A percentile compares a stretch with the other conserved stretches of the same genome.
Evolutionary conservation across 1,140 invertebrate species (phyloP).

Genomic region (Leptonema lineaticorne): DNA sequence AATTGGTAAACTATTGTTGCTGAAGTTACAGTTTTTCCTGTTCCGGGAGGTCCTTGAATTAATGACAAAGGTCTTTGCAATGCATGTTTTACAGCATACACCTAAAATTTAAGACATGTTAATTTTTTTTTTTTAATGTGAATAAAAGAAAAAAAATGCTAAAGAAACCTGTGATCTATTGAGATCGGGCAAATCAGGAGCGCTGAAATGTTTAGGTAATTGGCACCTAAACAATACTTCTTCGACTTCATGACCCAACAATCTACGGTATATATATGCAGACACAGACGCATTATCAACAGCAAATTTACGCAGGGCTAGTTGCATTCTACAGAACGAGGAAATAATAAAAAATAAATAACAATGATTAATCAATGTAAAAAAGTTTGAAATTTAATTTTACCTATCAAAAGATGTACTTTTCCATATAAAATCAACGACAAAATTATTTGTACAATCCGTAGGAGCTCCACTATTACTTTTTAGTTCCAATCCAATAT

Average conservation of each 20-base stretch:
- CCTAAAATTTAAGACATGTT: no score
- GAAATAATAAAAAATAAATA: no score
- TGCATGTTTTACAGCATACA: constrained; percentile 99
- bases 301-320: constrained; percentile 92
- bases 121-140: no score
- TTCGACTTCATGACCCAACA: constrained; percentile 96
- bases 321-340: constrained; percentile 80
- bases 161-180: constrained; percentile 82
- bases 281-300: constrained; percentile 96
- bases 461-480: constrained; percentile 85
- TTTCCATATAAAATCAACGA: constrained; percentile 99
- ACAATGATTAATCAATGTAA: not conserved
- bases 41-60: constrained; percentile 94
- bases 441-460: constrained; percentile 93
- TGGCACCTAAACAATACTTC: constrained; percentile 89
- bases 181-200: constrained; percentile 94
- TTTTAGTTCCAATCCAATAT: constrained; percentile 96
- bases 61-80: constrained; percentile 94
- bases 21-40: constrained; percentile 98
- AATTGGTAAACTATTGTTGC: constrained; percentile 99
- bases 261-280: constrained; percentile 94
- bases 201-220: constrained; percentile 94
- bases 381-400: not conserved
- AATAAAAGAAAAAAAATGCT: no score
- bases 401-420: constrained; percentile 97